These are phyloP conservation scores for Platysternon megacephalum DNA, from an alignment of 2,113 vertebrate genomes.

Conservation along the genomic window DNA sequence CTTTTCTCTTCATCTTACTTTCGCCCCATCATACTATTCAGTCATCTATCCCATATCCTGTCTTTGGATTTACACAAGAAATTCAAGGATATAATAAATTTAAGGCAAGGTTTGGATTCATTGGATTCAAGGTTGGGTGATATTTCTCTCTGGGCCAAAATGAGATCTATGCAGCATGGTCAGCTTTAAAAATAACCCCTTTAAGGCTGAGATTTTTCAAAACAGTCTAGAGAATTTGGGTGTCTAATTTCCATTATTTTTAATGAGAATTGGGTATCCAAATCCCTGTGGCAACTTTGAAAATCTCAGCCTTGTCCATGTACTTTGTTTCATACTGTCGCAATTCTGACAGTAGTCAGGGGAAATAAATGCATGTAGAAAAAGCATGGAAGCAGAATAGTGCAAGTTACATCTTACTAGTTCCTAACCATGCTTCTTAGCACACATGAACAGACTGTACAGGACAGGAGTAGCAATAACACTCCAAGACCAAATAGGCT, in stretches of 20 bases:
- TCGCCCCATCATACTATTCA: neutral
- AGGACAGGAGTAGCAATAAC: neutral
- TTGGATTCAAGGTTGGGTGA: neutral
- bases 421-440: neutral
- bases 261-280: neutral
- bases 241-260: neutral
- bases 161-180: neutral
- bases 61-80: neutral
- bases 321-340: neutral
- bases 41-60: neutral
- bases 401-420: fast-evolving
- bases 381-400: fast-evolving
- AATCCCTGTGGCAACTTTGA: neutral
- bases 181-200: neutral
- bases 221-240: neutral
- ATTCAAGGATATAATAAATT: neutral
- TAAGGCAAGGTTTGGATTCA: neutral
- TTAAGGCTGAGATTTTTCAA: neutral
- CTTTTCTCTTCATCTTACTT: slow-evolving; percentile 22
- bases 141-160: neutral
- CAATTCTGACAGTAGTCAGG: neutral
- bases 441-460: fast-evolving
- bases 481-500: neutral
- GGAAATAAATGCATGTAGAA: fast-evolving
- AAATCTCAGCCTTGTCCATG: fast-evolving